These are phyloP conservation scores for Pseudonaja textilis DNA, from an alignment of 2,113 vertebrate genomes.

Conservation along the genomic window DNA sequence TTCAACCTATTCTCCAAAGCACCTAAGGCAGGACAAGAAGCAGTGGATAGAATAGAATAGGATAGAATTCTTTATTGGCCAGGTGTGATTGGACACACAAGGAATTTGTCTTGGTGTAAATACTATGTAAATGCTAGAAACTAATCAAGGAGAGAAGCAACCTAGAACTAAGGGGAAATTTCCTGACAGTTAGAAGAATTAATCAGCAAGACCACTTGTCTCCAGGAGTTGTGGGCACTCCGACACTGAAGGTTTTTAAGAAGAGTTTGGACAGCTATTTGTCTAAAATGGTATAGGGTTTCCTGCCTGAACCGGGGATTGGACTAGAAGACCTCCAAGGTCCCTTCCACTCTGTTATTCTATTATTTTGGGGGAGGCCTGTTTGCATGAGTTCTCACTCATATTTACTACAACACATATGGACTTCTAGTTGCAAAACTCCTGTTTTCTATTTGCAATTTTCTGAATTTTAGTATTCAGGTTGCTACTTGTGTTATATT, in stretches of 20 bases:
- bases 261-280: background rate
- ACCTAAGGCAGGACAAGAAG: background rate
- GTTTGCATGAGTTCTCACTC: background rate
- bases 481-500: background rate
- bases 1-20: background rate
- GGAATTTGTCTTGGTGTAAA: no score
- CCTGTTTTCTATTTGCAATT: background rate
- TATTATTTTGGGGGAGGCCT: background rate
- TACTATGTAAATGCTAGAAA: background rate
- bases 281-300: background rate
- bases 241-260: background rate
- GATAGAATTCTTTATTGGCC: no score
- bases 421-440: background rate
- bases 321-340: background rate
- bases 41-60: background rate
- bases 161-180: background rate
- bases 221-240: background rate
- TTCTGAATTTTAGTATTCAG: background rate
- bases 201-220: background rate
- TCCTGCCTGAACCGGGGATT: background rate
- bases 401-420: background rate
- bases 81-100: no score
- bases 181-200: background rate
- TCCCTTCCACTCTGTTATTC: background rate
- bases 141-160: background rate